Base-by-base conservation (phyloP, 2,888 invertebrate genomes). In the Cylindroiulus punctatus region DNA sequence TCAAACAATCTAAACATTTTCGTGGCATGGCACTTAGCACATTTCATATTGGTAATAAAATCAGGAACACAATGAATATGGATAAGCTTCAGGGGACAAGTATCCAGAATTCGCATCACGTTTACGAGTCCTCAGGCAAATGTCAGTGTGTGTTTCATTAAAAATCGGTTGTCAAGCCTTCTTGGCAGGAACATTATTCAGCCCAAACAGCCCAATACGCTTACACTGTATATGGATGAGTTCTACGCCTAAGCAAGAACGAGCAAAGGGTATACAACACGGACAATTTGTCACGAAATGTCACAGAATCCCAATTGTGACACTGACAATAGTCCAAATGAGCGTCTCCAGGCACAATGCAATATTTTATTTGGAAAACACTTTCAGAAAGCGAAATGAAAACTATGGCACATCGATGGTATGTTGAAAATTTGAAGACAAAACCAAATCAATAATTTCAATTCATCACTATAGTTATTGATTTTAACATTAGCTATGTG, bases 241-340 rank as follows among this genome's bases (percentile, higher is more conserved):
- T 3, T 2, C 14, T 30, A 76, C 26, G 65, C 57, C 57, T 57
- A 57, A 57, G 57, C n/a, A 57, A 65, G 26, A 65, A 26, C n/a
- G 10, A 30, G 76, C 17, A 76, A 76, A 76, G 76, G 76, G 57
- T 65, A 76, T 76, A 57, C 22, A 30, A 12, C 76, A 76, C 76
- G 76, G 76, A 30, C 76, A 76, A 76, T 76, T 76, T 76, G 76
- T 76, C 76, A 76, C 30, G 14, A 76, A 76, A 76, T 76, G 76
- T 76, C 76, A 30, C 17, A 30, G 76, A 76, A 30, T 76, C 17
- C 76, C 76, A 76, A 76, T 76, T 76, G 76, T 30, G 30, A 76
- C 30, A 76, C 14, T 76, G 76, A 76, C 76, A 76, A 76, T 76
- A 76, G 76, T 17, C 76, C 30, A 76, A 76, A 76, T 76, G 76